Evolutionary conservation across 2,888 invertebrate genomes (phyloP), one percentile per base, ranked within the genome.

Genomic region (Cheilosia vernalis): DNA sequence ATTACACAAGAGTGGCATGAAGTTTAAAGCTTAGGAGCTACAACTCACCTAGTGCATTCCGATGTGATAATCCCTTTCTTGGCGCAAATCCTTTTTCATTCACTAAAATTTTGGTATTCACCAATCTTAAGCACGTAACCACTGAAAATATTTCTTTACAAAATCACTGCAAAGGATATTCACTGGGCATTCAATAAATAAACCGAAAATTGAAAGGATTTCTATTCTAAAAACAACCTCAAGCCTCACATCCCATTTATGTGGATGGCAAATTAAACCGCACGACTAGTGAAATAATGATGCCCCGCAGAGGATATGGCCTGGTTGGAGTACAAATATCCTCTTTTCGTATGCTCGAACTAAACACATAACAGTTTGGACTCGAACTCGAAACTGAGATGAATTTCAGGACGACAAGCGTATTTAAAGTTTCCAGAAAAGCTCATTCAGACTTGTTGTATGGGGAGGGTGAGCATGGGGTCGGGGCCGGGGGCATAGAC

Each of bases 301-400:
- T 37, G 37, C 19, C 47, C 27, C 49, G 47, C 15, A 61, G 55
- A 24, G 66, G 44, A 73, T 63, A 19, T 17, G 44, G n/a, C 15
- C 21, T 49, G 37, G 61, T 40, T 49, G 58, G 15, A 51, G 51
- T 42, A 3, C 21, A 21, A 51, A 24, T 19, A 30, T 19, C 63
- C 21, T 58, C 24, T 40, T 58, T 70, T 51, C 19, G 42, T 37
- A 30, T 44, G 10, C 15, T 19, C 44, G 19, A 21, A 44, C 19
- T 7, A 24, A 58, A 60, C 53, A 79, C 55, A 30, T 55, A 13
- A 60, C 74, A 74, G 74, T 64, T 64, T 74, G 73, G 24, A 74
- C 55, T 76, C 74, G 33, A 81, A 76, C 81, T 85, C 85, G 81
- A 40, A 81, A 85, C 85, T 85, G 76, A 85, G 61, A 70, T 85